Evolutionary conservation across 2,888 invertebrate species (phyloP).

Genomic region (Ferdinandea cuprea): DNA sequence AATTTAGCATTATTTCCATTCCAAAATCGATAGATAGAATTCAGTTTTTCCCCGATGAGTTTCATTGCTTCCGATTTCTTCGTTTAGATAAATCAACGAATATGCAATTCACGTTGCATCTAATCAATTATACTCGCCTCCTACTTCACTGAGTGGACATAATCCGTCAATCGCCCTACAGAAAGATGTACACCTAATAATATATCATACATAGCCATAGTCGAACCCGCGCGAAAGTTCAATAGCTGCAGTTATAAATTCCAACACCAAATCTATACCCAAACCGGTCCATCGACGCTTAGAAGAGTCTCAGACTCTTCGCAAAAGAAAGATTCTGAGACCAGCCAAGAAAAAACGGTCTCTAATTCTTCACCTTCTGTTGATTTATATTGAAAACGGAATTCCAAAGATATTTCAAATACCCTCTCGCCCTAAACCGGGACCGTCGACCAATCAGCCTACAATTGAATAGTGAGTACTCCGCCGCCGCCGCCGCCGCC

Average conservation of each 20-base stretch:
- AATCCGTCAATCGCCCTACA: slow-evolving; percentile 6
- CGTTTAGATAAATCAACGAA: slow-evolving; percentile 7
- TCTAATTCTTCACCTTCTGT: slow-evolving; percentile 51
- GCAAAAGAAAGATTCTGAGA: slow-evolving; percentile 7
- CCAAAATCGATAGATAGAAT: background rate
- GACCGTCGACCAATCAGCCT: slow-evolving; percentile 1
- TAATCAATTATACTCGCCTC: slow-evolving; percentile 16
- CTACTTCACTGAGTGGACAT: slow-evolving; percentile 1
- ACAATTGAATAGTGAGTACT: slow-evolving; percentile 27
- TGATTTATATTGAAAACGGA: slow-evolving; percentile 46
- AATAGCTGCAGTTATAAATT: slow-evolving; percentile 52
- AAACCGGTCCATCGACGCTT: slow-evolving; percentile 38
- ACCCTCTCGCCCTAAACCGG: slow-evolving; percentile 63
- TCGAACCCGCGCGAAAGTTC: slow-evolving; percentile 52
- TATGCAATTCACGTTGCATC: slow-evolving; percentile 21
- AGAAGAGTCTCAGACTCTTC: background rate
- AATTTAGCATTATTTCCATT: no score
- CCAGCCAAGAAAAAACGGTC: background rate
- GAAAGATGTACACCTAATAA: background rate
- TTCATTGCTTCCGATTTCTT: background rate
- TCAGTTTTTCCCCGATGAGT: no score
- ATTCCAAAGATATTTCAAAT: slow-evolving; percentile 66
- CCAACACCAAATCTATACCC: slow-evolving; percentile 35
- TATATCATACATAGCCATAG: background rate
- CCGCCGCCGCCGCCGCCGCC: background rate